Percentiles rank a stretch among this genome's conserved stretches.
Evolutionary conservation across 1,140 invertebrate species (phyloP).

Genomic region (Drosophila parabipectinata): DNA sequence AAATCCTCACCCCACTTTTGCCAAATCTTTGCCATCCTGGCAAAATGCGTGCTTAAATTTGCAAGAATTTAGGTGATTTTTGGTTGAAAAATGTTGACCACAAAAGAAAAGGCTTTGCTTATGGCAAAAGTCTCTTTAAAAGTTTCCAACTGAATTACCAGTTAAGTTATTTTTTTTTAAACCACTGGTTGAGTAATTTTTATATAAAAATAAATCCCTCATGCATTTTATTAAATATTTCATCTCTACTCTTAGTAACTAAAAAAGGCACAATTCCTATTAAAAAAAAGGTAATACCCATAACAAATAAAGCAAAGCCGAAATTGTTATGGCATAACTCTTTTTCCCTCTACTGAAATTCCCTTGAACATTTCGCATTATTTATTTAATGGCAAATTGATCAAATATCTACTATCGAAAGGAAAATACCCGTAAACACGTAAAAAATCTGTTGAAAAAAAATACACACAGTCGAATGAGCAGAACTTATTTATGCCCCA

Average conservation of each 20-base stretch:
- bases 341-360: constrained; percentile 1
- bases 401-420: constrained; percentile 7
- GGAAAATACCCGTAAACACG: constrained; percentile 1
- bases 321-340: constrained; percentile 11
- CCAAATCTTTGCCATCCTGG: too few relatives aligned
- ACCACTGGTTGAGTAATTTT: background rate
- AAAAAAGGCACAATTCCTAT: background rate
- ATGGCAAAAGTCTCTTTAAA: too few relatives aligned
- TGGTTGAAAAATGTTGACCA: constrained; percentile 33
- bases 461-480: constrained; percentile 14
- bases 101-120: background rate
- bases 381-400: constrained; percentile 30
- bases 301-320: background rate
- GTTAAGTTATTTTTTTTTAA: too few relatives aligned
- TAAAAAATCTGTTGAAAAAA: constrained; percentile 10
- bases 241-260: background rate
- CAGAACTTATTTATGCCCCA: constrained; percentile 22
- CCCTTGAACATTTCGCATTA: constrained; percentile 1
- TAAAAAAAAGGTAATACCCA: background rate
- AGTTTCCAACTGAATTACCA: too few relatives aligned
- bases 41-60: constrained; percentile 52
- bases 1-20: background rate
- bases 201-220: background rate
- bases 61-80: constrained; percentile 54
- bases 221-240: background rate